Percentiles rank a stretch among this genome's conserved stretches.
These are phyloP conservation scores for Eolophus roseicapilla DNA, from an alignment of 2,113 vertebrate genomes.

Conservation along the genomic window DNA sequence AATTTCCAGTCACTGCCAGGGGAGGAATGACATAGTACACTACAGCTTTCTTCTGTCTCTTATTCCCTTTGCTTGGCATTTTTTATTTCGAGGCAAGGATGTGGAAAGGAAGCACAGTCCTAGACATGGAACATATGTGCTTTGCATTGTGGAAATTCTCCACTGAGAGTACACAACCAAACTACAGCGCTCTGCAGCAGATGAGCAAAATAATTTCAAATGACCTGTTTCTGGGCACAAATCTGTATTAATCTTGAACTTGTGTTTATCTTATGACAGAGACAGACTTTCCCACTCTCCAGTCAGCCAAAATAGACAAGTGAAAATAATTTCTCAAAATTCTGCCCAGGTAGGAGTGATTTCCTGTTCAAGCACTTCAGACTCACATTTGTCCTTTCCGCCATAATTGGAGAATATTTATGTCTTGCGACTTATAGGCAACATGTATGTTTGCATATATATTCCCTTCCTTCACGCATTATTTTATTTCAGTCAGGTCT, in stretches of 20 bases:
- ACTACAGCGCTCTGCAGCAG: not conserved
- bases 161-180: not conserved
- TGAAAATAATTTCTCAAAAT: not conserved
- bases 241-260: not conserved
- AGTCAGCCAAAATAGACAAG: not conserved
- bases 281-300: not conserved
- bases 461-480: not conserved
- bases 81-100: not conserved
- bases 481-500: not conserved
- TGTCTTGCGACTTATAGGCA: not conserved
- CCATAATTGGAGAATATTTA: not conserved
- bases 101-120: not conserved
- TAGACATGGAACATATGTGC: not conserved
- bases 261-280: not conserved
- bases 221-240: not conserved
- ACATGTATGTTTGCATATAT: not conserved
- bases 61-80: not conserved
- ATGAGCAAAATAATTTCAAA: not conserved
- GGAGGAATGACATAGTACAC: not conserved
- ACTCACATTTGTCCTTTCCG: not conserved
- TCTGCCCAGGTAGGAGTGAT: not conserved
- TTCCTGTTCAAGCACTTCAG: not conserved
- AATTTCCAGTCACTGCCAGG: not conserved
- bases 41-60: not conserved
- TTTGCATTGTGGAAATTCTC: not conserved